Base-by-base conservation (phyloP, 2,113 vertebrate species). In the Lampris incognitus region DNA sequence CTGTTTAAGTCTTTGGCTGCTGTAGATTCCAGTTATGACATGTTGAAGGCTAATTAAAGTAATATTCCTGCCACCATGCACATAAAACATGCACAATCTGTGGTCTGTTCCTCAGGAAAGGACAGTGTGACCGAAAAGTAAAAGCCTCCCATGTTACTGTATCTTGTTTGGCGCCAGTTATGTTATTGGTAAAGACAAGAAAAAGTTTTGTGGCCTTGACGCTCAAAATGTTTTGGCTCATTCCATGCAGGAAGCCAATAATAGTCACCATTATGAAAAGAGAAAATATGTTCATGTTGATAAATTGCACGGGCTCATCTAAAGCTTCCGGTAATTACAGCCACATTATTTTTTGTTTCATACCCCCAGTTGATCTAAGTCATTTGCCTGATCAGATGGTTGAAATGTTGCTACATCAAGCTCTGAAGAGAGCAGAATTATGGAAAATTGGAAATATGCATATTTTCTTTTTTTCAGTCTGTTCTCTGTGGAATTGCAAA, bases 91-190 rank as follows among this genome's bases (percentile, higher is more conserved):
- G 37, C 50, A 13, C 9, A 9, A 74, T 48, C 8, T 59, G 60
- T 55, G 44, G 36, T 46, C 0, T 69, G 67, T 81, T 42, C 69
- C 66, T 74, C 54, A 59, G 46, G 39, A 77, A 24, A 81, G 62
- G 57, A 80, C 83, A 86, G 58, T 54, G 62, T 84, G 85, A 83
- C 85, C 84, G 49, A 37, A 68, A 72, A 54, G 57, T 36, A 71
- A 76, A 63, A 40, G 44, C 36, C 61, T 79, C 76, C 49, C 75
- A 69, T 76, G 48, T 24, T 24, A 59, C 54, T 68, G 51, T 74
- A 74, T 84, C 66, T 87, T 4, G 4, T 79, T 68, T 74, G 66
- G 74, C 69, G 10, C 85, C 72, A 9, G 39, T 73, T 68, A 54
- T 56, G 63, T 65, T 72, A 65, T 59, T 76, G 84, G 85, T 86